Evolutionary conservation across 2,113 vertebrate genomes (phyloP), one percentile per base, ranked within the genome.

Genomic region (Geococcyx californianus): DNA sequence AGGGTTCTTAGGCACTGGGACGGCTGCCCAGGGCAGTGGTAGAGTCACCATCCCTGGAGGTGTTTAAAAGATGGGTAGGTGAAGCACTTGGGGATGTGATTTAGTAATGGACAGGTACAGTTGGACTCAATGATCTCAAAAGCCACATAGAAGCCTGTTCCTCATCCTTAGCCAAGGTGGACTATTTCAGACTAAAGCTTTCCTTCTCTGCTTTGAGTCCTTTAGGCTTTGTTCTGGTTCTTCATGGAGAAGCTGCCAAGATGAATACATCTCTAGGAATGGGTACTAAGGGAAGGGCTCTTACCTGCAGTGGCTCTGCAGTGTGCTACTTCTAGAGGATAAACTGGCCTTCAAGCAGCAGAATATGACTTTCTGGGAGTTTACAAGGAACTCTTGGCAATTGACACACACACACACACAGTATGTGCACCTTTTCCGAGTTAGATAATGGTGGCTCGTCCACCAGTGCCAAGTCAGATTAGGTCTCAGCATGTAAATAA

Each of bases 181-280:
- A 55, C 85, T 93, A 2, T 83, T 95, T 81, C 52, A 87, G 52
- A 82, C 62, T 36, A 90, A 97, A 95, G 80, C 93, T 80, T 94
- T 84, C 54, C 40, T 47, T 86, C 21, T 6, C 62, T 49, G 76
- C 87, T 94, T 88, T 92, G 64, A 96, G 94, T 55, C 83, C 68
- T 86, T 75, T 17, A 54, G 47, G 56, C 75, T 97, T 93, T 93
- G 84, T 94, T 95, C 95, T 83, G 40, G 64, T 49, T 96, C 94
- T 89, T 91, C 0, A 0, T 62, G 69, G 95, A 93, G 80, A 93
- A 81, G 74, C 93, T 69, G 84, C 83, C 16, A 73, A 76, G 93
- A 92, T 88, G 74, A 96, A 89, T 81, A 66, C 70, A 84, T 55
- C 75, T 87, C 82, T 64, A 83, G 83, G 87, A 95, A 87, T 1